Evolutionary conservation across 2,888 invertebrate species (phyloP).

Genomic region (Drosophila multiciliata): DNA sequence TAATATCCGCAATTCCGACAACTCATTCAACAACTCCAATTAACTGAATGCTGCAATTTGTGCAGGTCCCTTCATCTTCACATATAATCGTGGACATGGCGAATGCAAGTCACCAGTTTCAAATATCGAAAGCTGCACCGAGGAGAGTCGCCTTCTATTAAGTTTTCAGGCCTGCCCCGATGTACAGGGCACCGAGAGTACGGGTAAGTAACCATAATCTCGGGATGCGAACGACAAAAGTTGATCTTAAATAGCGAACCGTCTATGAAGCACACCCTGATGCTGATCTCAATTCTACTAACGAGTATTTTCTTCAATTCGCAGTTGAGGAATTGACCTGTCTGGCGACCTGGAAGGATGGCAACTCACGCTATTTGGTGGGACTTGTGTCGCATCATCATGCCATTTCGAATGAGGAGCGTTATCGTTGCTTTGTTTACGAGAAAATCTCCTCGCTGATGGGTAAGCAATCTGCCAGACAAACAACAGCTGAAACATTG

Average conservation of each 20-base stretch:
- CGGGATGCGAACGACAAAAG: background rate
- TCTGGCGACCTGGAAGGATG: slow-evolving; percentile 97
- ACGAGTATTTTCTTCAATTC: slow-evolving; percentile 55
- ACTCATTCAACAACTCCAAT: slow-evolving; percentile 12
- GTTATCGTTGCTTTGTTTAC: slow-evolving; percentile 97
- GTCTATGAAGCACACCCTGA: background rate
- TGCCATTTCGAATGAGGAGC: slow-evolving; percentile 95
- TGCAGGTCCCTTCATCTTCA: slow-evolving; percentile 91
- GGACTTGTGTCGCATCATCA: slow-evolving; percentile 95
- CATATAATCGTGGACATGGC: slow-evolving; percentile 95
- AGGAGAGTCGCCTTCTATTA: slow-evolving; percentile 94
- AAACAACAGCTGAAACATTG: slow-evolving; percentile 53
- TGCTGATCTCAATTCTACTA: slow-evolving; percentile 2
- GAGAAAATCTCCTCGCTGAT: slow-evolving; percentile 90
- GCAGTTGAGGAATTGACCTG: slow-evolving; percentile 96
- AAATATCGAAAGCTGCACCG: slow-evolving; percentile 97
- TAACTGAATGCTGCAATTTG: slow-evolving; percentile 16
- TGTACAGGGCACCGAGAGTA: slow-evolving; percentile 95
- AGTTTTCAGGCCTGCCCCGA: slow-evolving; percentile 98
- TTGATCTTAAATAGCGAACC: background rate
- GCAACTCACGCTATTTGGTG: slow-evolving; percentile 95
- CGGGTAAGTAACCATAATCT: slow-evolving; percentile 87
- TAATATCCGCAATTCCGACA: background rate
- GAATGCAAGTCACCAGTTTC: slow-evolving; percentile 95
- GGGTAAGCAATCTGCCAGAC: slow-evolving; percentile 83